A percentile compares a stretch with the other conserved stretches of the same genome.
Evolutionary conservation across 2,797 vertebrate genomes (phyloP).

Genomic region (Cryptoblepharus egeriae): DNA sequence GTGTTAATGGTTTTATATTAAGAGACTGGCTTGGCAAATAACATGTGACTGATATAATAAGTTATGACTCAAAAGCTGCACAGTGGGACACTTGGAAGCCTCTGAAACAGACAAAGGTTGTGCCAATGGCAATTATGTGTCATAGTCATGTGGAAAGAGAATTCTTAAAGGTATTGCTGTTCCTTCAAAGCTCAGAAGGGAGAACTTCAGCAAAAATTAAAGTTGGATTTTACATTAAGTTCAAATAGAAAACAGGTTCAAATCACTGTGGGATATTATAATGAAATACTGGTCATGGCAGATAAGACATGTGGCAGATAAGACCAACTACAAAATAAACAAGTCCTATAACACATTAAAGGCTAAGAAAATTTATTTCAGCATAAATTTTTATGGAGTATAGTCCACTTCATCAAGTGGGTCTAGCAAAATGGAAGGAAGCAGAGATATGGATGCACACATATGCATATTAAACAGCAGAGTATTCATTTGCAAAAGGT

Average conservation of each 20-base stretch:
- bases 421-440: too few relatives aligned
- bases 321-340: neutral
- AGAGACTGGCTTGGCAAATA: constrained; percentile 29
- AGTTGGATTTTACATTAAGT: constrained; percentile 1
- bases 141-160: constrained; percentile 21
- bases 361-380: too few relatives aligned
- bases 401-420: too few relatives aligned
- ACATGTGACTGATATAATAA: constrained; percentile 39
- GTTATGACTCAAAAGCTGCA: constrained; percentile 40
- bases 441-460: too few relatives aligned
- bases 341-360: too few relatives aligned
- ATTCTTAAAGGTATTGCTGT: neutral
- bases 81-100: constrained; percentile 28
- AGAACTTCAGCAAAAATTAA: neutral
- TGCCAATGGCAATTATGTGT: neutral
- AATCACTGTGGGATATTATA: neutral
- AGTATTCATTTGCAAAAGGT: too few relatives aligned
- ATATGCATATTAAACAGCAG: too few relatives aligned
- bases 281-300: constrained; percentile 9
- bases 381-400: too few relatives aligned
- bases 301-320: neutral
- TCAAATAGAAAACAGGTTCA: neutral
- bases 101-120: constrained; percentile 32
- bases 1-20: constrained; percentile 41
- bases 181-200: neutral